Base-by-base conservation (phyloP, 2,888 invertebrate species). In the Lasioglossum marginatum region DNA sequence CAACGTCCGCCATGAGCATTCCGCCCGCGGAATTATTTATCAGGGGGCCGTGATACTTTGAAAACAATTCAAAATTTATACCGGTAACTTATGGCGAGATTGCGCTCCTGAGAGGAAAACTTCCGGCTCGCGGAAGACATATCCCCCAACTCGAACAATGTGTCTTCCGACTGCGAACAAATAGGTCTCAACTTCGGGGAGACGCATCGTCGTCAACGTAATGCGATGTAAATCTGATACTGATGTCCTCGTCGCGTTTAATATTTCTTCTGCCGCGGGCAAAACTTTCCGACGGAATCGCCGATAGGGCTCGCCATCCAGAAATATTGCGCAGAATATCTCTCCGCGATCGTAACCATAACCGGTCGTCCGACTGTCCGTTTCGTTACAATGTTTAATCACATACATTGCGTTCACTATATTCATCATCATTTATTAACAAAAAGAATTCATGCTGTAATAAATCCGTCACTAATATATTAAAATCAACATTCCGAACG, bases 221-320 rank as follows among this genome's bases (percentile, higher is more conserved):
- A 82, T 77, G 83, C 82, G 82, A 83, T 77, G 83, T 82, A 83
- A 82, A 77, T 83, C 73, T 83, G 83, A 82, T 83, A 83, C 83
- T 72, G 83, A 83, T 83, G 82, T 72, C 71, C 37, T 76, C 43
- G 76, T 81, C 82, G 71, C 71, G 76, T 81, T 81, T 81, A 83
- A 83, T 72, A 70, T 77, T 77, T 34, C 80, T 63, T 52, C 71
- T 6, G 19, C 23, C 23, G 14, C 23, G 48, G 48, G 52, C 71
- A 10, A 76, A 37, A 34, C 70, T 81, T 81, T 52, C 4, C 43
- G 40, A 52, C 43, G 37, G 57, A 75, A 60, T 81, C 23, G 48
- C 63, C n/a, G 71, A 81, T 81, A 81, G 72, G 40, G 27, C 60
- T 31, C 2, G 14, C 5, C 60, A 14, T 16, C 27, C 60, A 16